Evolutionary conservation across 2,797 vertebrate genomes (phyloP).

Genomic region (Macropodus opercularis): DNA sequence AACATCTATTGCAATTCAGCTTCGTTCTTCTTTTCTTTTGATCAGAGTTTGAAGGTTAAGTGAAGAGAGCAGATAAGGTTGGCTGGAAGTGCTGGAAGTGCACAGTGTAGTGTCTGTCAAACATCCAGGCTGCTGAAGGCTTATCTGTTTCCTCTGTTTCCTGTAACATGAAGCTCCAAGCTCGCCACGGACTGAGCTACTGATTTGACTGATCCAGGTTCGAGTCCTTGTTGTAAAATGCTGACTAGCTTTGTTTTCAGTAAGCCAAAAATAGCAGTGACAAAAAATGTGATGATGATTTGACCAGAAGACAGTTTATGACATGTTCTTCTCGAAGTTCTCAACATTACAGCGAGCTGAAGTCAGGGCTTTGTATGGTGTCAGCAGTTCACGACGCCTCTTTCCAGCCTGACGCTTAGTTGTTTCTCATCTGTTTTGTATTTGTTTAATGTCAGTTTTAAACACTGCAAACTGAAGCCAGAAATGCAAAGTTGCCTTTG

Average conservation of each 20-base stretch:
- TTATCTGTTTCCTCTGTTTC: constrained; percentile 30
- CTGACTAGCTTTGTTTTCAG: background rate
- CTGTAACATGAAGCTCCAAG: constrained; percentile 30
- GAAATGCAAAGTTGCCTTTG: constrained; percentile 6
- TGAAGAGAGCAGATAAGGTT: constrained; percentile 7
- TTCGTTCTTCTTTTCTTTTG: too few species aligned
- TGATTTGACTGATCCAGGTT: background rate
- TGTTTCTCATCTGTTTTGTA: constrained; percentile 32
- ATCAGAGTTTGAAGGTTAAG: constrained; percentile 7
- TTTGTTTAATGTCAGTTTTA: background rate
- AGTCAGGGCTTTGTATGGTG: constrained; percentile 12
- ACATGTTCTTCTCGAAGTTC: background rate
- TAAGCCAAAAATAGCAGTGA: background rate
- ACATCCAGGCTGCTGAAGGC: constrained; percentile 21
- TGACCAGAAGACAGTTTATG: background rate
- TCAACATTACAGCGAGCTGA: constrained; percentile 21
- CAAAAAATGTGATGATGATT: constrained; percentile 11
- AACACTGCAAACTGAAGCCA: background rate
- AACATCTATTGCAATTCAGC: too few species aligned
- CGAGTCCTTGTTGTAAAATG: background rate
- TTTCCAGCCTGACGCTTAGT: constrained; percentile 1
- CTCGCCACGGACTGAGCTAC: constrained; percentile 24
- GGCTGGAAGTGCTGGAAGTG: too few species aligned
- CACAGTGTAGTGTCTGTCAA: constrained; percentile 4
- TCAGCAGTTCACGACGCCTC: background rate